Percentiles rank a stretch among this genome's conserved stretches.
phyloP scores from a whole-genome alignment of 2,888 invertebrate species.

The Habroteleia sp. region DNA sequence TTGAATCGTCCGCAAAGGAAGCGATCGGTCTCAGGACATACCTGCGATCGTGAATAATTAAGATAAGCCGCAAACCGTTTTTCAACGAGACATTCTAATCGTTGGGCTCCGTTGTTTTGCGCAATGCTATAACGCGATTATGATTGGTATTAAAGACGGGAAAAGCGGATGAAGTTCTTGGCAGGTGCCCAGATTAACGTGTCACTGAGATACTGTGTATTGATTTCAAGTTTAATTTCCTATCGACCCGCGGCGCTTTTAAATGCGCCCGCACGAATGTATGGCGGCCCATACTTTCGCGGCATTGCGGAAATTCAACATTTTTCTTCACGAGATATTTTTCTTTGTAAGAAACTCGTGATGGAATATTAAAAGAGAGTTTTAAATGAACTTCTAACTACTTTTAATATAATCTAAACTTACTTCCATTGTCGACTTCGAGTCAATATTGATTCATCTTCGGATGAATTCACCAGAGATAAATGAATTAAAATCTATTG shows the following conservation, averaged over 20 bases:
- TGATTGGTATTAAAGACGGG: constrained; percentile 38
- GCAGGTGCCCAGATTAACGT: constrained; percentile 62
- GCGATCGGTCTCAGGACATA: constrained; percentile 12
- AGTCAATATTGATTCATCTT: constrained; percentile 63
- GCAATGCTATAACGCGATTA: constrained; percentile 25
- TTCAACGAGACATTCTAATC: constrained; percentile 48
- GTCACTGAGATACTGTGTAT: constrained; percentile 54
- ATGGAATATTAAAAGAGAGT: constrained; percentile 53
- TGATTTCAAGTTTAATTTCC: constrained; percentile 62
- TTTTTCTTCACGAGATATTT: constrained; percentile 53
- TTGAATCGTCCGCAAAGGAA: constrained; percentile 23
- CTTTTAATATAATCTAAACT: constrained; percentile 62
- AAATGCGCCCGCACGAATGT: constrained; percentile 43
- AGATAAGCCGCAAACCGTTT: constrained; percentile 24
- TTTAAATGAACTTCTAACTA: constrained; percentile 60
- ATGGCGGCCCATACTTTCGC: constrained; percentile 15
- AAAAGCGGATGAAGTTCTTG: constrained; percentile 57
- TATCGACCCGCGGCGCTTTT: constrained; percentile 47
- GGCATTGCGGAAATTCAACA: constrained; percentile 54
- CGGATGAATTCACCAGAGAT: constrained; percentile 60
- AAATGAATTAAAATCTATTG: constrained; percentile 63
- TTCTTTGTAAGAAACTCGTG: constrained; percentile 52
- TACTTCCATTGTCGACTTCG: constrained; percentile 54
- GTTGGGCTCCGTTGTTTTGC: constrained; percentile 13
- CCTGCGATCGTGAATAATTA: constrained; percentile 41